Conservation (phyloP, 2,113 vertebrate genomes). For the Stegostoma tigrinum region DNA sequence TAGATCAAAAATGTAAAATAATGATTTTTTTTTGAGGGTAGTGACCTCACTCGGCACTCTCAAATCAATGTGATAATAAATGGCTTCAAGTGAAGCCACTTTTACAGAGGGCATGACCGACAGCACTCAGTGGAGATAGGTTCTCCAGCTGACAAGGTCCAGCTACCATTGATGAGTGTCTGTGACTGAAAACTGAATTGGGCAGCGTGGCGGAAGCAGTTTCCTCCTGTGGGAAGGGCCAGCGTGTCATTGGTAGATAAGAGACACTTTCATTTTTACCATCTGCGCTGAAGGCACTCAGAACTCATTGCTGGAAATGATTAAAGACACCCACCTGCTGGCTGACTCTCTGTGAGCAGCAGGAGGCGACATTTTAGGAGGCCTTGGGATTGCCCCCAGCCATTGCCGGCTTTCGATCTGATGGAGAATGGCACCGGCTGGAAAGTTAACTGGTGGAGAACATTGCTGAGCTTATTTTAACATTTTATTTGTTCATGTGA, state of each 20-base stretch:
- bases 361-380: background rate
- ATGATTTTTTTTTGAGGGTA: background rate
- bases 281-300: background rate
- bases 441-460: background rate
- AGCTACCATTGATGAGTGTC: background rate
- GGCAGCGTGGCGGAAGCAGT: background rate
- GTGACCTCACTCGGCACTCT: background rate
- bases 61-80: conserved; percentile 20
- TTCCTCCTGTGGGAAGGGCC: background rate
- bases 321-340: background rate
- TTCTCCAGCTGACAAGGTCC: background rate
- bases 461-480: background rate
- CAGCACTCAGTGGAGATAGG: background rate
- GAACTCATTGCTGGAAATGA: background rate
- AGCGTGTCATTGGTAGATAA: background rate
- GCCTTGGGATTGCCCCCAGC: background rate
- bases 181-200: background rate
- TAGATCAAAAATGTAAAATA: conserved; percentile 27
- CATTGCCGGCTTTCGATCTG: too few species aligned
- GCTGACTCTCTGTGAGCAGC: background rate
- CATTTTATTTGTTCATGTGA: background rate
- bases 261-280: background rate
- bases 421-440: background rate
- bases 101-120: background rate
- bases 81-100: conserved; percentile 21